These are phyloP conservation scores for Thera britannica DNA, from an alignment of 2,888 invertebrate genomes.

Conservation along the genomic window DNA sequence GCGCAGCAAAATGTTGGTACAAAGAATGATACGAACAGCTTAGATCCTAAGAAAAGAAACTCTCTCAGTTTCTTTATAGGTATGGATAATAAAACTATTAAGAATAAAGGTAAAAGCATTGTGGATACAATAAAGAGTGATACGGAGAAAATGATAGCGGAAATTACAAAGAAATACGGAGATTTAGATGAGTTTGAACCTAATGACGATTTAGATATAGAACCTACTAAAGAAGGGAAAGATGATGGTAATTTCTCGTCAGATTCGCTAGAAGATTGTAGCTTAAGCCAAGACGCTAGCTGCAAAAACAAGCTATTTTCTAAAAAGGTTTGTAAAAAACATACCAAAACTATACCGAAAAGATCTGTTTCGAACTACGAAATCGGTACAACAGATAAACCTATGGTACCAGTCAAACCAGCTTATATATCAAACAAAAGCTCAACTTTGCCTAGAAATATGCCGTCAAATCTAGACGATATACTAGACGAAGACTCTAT, in stretches of 20 bases:
- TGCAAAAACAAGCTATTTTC: constrained; percentile 80
- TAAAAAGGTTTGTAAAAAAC: constrained; percentile 82
- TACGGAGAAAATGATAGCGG: constrained; percentile 87
- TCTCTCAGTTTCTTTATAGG: constrained; percentile 88
- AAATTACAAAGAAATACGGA: constrained; percentile 87
- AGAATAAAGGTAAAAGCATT: constrained; percentile 82
- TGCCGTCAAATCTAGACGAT: constrained; percentile 82
- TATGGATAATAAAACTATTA: constrained; percentile 77
- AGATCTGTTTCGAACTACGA: constrained; percentile 92
- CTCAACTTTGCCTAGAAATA: constrained; percentile 78
- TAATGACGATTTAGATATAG: constrained; percentile 67
- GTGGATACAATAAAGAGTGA: constrained; percentile 86
- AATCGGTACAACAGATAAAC: constrained; percentile 83
- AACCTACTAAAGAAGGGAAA: constrained; percentile 73
- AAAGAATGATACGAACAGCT: constrained; percentile 63
- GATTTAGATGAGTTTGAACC: constrained; percentile 83
- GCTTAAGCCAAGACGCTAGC: constrained; percentile 82
- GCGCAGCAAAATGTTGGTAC: constrained; percentile 57
- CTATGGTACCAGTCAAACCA: constrained; percentile 71
- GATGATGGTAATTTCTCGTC: constrained; percentile 91
- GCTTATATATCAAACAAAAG: constrained; percentile 69
- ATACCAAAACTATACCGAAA: constrained; percentile 82
- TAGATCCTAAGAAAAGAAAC: constrained; percentile 82
- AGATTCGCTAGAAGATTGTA: constrained; percentile 90
- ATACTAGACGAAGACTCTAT: constrained; percentile 80